phyloP scores from a whole-genome alignment of 1,140 invertebrate species.

The Pectinophora gossypiella region DNA sequence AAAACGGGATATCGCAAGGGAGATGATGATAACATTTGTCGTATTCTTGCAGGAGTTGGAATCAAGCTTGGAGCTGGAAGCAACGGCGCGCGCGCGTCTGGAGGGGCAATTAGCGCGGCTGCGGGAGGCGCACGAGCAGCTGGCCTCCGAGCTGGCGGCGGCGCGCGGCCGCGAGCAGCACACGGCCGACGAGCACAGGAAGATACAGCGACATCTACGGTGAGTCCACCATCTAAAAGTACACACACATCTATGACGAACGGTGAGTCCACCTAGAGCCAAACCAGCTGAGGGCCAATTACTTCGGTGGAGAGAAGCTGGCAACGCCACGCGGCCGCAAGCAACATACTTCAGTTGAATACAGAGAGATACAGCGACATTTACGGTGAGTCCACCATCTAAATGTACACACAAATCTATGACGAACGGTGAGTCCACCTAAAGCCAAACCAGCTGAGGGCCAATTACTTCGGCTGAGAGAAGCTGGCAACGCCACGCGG shows the following conservation, averaged over 20 bases:
- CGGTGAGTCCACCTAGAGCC: too few species aligned
- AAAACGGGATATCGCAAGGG: too few species aligned
- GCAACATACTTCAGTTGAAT: conserved; percentile 83
- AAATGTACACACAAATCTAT: not conserved
- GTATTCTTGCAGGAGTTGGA: conserved; percentile 84
- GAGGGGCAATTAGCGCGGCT: conserved; percentile 89
- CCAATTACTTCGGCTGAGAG: conserved; percentile 88
- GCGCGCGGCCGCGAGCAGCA: conserved; percentile 83
- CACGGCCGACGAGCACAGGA: conserved; percentile 84
- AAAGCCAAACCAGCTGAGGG: too few species aligned
- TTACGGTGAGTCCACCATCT: conserved; percentile 35
- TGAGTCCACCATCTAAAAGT: conserved; percentile 10
- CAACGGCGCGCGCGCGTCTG: conserved; percentile 86
- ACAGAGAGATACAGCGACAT: conserved; percentile 77
- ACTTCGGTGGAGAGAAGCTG: conserved; percentile 88
- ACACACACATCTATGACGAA: too few species aligned
- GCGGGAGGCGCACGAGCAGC: conserved; percentile 89
- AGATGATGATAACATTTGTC: too few species aligned
- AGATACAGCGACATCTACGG: conserved; percentile 68
- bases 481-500: conserved; percentile 83
- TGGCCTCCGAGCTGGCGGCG: conserved; percentile 84
- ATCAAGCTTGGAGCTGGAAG: conserved; percentile 91
- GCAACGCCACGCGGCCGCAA: conserved; percentile 83
- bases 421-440: too few species aligned
- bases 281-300: conserved; percentile 94